These are phyloP conservation scores for Dicyrtoma fusca DNA, from an alignment of 2,888 invertebrate species.

Conservation along the genomic window DNA sequence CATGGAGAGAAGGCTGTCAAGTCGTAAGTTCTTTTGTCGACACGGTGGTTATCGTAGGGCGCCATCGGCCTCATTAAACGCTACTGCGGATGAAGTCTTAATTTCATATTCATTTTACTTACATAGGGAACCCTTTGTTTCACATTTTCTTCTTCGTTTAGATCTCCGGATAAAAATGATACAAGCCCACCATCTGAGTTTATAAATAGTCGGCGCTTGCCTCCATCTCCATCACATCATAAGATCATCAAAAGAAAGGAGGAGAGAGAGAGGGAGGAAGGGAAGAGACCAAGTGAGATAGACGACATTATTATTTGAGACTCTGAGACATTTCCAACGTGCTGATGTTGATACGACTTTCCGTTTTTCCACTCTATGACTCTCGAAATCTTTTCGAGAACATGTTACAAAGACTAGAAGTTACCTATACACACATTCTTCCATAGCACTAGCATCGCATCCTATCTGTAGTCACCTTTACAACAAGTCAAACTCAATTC, in stretches of 20 bases:
- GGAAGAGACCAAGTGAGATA: not conserved
- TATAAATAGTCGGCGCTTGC: constrained; percentile 42
- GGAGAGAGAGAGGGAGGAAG: too few relatives aligned
- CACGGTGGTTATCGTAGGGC: constrained; percentile 54
- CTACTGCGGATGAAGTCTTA: constrained; percentile 52
- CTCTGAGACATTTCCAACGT: not conserved
- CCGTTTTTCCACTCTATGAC: constrained; percentile 26
- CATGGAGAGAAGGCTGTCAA: constrained; percentile 33
- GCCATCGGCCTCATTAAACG: constrained; percentile 57
- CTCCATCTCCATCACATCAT: constrained; percentile 13
- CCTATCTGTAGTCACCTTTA: not conserved
- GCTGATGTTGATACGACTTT: constrained; percentile 13
- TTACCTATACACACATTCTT: too few relatives aligned
- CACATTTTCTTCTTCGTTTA: constrained; percentile 35
- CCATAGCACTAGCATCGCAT: too few relatives aligned
- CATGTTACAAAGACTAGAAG: too few relatives aligned
- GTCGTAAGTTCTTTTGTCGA: constrained; percentile 48
- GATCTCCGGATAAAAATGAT: constrained; percentile 38
- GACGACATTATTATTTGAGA: not conserved
- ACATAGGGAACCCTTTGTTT: constrained; percentile 38
- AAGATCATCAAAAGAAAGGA: constrained; percentile 8
- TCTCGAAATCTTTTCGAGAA: not conserved
- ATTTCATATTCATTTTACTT: constrained; percentile 45
- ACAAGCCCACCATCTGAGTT: constrained; percentile 47
- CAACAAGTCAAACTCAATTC: too few relatives aligned